phyloP scores from a whole-genome alignment of 1,140 invertebrate genomes.

The Myzus persicae region DNA sequence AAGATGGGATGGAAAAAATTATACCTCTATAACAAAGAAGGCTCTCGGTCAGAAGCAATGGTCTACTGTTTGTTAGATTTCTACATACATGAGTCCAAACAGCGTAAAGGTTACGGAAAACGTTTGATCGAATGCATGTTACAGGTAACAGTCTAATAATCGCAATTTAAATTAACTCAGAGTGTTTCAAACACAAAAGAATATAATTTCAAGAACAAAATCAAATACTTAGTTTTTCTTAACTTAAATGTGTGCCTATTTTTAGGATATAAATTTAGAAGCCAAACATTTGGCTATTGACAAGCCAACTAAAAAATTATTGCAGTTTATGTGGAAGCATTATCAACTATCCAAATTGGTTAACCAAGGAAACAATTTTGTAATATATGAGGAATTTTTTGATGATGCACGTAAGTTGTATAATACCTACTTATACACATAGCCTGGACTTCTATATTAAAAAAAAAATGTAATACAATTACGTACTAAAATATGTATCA shows the following conservation, averaged over 20 bases:
- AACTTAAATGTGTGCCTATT: not conserved
- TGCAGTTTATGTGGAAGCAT: conserved; percentile 84
- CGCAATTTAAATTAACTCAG: not conserved
- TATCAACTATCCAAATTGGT: conserved; percentile 78
- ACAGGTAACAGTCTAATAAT: conserved; percentile 64
- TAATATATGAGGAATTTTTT: conserved; percentile 86
- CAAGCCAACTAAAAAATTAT: conserved; percentile 85
- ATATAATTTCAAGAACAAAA: not conserved
- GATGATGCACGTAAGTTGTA: conserved; percentile 61
- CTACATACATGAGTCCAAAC: conserved; percentile 81
- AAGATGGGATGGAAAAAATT: conserved; percentile 86
- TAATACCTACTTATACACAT: not conserved
- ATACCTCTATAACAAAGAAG: conserved; percentile 79
- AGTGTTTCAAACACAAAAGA: conserved; percentile 61
- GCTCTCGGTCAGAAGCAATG: conserved; percentile 74
- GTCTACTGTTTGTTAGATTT: conserved; percentile 87
- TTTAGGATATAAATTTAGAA: conserved; percentile 72
- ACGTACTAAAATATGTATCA: not conserved
- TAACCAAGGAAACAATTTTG: conserved; percentile 88
- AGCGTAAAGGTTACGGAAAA: conserved; percentile 80
- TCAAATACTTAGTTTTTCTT: not conserved
- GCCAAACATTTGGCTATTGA: conserved; percentile 86
- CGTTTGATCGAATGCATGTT: conserved; percentile 83
- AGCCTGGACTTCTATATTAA: not conserved
- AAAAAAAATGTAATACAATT: not conserved